phyloP scores from a whole-genome alignment of 1,140 invertebrate species.

The Drosophila prosaltans region DNA sequence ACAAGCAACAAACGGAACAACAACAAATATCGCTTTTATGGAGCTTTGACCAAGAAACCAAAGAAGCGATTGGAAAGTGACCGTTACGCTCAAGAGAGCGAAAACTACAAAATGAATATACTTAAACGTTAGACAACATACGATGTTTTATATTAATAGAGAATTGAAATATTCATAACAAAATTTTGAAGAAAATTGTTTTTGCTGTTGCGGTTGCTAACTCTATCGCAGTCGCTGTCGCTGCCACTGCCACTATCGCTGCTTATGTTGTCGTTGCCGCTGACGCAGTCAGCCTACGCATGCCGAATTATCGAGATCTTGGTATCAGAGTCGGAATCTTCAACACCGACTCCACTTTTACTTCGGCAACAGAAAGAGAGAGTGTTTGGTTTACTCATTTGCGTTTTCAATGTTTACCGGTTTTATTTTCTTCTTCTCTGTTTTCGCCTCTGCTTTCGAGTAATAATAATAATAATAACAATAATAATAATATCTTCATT shows the following conservation, averaged over 20 bases:
- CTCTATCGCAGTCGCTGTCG: not conserved
- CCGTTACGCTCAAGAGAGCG: conserved; percentile 61
- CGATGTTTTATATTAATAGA: not conserved
- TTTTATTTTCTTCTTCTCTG: conserved; percentile 45
- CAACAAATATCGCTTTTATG: conserved; percentile 55
- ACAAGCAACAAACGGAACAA: conserved; percentile 39
- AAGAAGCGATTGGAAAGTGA: conserved; percentile 71
- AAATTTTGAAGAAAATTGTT: conserved; percentile 1
- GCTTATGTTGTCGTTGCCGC: not conserved
- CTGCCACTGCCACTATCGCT: not conserved
- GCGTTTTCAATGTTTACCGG: conserved; percentile 73
- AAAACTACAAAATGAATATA: not conserved
- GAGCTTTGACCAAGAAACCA: conserved; percentile 62
- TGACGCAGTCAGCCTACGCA: conserved; percentile 51
- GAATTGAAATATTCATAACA: conserved; percentile 6
- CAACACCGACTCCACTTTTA: conserved; percentile 66
- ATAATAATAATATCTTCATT: conserved; percentile 69
- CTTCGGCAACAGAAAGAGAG: conserved; percentile 72
- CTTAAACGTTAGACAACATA: not conserved
- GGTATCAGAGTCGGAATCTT: conserved; percentile 27
- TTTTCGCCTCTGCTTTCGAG: conserved; percentile 42
- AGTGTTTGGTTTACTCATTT: conserved; percentile 75
- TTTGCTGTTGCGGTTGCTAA: conserved; percentile 11
- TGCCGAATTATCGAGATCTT: conserved; percentile 45
- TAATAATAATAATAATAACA: conserved; percentile 54